phyloP scores from a whole-genome alignment of 2,888 invertebrate species.

The Vesta saturnalis region DNA sequence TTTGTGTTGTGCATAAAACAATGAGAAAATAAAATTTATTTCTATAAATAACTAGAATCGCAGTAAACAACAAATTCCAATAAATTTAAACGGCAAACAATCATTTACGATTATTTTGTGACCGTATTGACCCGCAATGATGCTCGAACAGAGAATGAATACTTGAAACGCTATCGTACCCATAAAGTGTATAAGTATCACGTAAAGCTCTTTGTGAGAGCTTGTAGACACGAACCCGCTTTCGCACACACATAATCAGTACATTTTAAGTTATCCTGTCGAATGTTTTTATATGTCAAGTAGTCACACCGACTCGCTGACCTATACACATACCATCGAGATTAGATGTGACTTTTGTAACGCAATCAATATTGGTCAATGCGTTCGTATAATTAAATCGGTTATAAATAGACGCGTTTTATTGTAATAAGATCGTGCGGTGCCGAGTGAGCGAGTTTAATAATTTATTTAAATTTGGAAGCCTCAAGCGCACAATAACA shows the following conservation, averaged over 20 bases:
- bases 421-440: no score
- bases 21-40: not conserved
- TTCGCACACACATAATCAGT: slow-evolving; percentile 21
- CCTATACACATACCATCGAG: slow-evolving; percentile 12
- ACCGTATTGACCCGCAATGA: slow-evolving; percentile 36
- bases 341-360: not conserved
- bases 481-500: slow-evolving; percentile 38
- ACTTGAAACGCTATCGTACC: slow-evolving; percentile 46
- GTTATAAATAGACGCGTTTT: not conserved
- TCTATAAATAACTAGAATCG: slow-evolving; percentile 16
- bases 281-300: slow-evolving; percentile 27
- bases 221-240: slow-evolving; percentile 37
- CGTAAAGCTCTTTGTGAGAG: slow-evolving; percentile 50
- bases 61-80: slow-evolving; percentile 21
- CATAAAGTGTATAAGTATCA: slow-evolving; percentile 48
- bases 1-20: no score
- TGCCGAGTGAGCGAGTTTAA: not conserved
- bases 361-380: not conserved
- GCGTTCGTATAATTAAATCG: not conserved
- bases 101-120: slow-evolving; percentile 39
- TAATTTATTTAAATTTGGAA: slow-evolving; percentile 27
- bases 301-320: slow-evolving; percentile 18
- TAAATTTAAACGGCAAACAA: slow-evolving; percentile 31
- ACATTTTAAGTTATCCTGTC: slow-evolving; percentile 35
- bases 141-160: slow-evolving; percentile 34